phyloP scores from a whole-genome alignment of 1,140 invertebrate species.

The Leguminivora glycinivorella region DNA sequence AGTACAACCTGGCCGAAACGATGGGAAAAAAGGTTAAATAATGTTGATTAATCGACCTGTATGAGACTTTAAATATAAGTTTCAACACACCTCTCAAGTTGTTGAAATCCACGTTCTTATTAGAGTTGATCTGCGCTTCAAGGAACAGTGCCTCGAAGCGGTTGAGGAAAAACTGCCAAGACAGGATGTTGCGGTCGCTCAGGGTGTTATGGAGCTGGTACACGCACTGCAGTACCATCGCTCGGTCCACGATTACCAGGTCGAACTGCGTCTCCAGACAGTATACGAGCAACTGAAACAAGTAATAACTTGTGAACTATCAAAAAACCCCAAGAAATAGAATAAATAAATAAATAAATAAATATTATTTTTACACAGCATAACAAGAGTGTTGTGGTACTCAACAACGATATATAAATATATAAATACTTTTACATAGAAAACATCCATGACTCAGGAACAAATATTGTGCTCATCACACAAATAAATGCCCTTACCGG shows the following conservation, averaged over 20 bases:
- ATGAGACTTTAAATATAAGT: neutral
- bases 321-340: no score
- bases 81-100: constrained; percentile 87
- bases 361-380: no score
- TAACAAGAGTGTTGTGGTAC: no score
- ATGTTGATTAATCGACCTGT: no score
- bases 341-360: no score
- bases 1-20: no score
- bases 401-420: no score
- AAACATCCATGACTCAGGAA: no score
- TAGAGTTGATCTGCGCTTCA: constrained; percentile 95
- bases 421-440: no score
- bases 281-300: constrained; percentile 86
- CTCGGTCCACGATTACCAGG: constrained; percentile 96
- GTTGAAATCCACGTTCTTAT: constrained; percentile 89
- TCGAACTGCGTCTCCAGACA: constrained; percentile 96
- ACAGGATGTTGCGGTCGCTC: constrained; percentile 92
- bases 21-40: no score
- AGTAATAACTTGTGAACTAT: constrained; percentile 8
- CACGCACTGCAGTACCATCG: constrained; percentile 97
- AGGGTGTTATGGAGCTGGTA: constrained; percentile 97
- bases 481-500: no score
- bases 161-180: constrained; percentile 99
- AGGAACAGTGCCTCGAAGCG: constrained; percentile 97
- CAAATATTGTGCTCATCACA: no score